Evolutionary conservation across 2,113 vertebrate species (phyloP), one percentile per base, ranked within the genome.

Genomic region (Petroica traversi): DNA sequence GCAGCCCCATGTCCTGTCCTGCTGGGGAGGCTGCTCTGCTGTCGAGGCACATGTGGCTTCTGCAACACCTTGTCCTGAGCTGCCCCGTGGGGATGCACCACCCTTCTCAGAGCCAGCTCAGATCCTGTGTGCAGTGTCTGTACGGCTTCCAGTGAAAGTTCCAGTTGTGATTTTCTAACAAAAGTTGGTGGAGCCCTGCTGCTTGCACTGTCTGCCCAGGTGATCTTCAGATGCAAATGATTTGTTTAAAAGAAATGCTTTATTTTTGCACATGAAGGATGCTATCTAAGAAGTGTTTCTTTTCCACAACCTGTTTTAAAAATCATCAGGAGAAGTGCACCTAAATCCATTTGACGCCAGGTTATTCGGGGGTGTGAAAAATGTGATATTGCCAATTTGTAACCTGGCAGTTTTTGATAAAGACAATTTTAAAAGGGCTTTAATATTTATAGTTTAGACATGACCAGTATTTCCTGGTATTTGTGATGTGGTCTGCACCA

Each of bases 401-500:
- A 92, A 84, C 84, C 88, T 92, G 95, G 83, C 93, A 92, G 91
- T 73, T 97, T 96, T 96, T 92, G 75, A 93, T 94, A 92, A 93
- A 89, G 89, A 89, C 85, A 95, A 92, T 76, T 94, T 93, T 85
- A 97, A 98, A 98, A 98, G 98, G 98, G 98, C 98, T 98, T 97
- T 95, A 92, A 96, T 96, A 96, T 96, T 96, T 97, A 89, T 95
- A 93, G 91, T 75, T 91, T 92, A 97, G 96, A 94, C 69, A 95
- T 96, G 98, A 98, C 96, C 96, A 95, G 95, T 97, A 95, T 97
- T 97, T 97, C 97, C 96, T 96, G 92, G 92, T 72, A 76, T 92
- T 95, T 91, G 55, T 81, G 83, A 91, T 64, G 51, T 86, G 74
- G 74, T 71, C 90, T 94, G 92, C 92, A 89, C 95, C 95, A 85